Evolutionary conservation across 2,888 invertebrate species (phyloP), one percentile per base, ranked within the genome.

Genomic region (Himalopsyche anomala): DNA sequence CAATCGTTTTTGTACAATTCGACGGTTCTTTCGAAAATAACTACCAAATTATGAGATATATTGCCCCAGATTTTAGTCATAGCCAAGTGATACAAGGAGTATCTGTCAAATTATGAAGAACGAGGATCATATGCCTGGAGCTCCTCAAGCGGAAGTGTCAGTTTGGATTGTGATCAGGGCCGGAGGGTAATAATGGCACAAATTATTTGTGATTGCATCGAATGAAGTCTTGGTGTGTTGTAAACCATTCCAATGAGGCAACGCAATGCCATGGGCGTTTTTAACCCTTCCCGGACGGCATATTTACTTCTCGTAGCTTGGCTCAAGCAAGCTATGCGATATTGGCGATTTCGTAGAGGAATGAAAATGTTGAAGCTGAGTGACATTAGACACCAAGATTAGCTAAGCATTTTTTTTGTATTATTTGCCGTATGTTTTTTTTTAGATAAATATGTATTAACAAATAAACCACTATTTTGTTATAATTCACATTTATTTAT

Each of bases 121-220:
- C 62, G 62, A 62, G 62, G 62, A 62, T 62, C 62, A 62, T 28
- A 62, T 62, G 62, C 62, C 62, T 28, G 62, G 28, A 62, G 62
- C 62, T 19, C 62, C 62, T 62, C 28, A 62, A 62, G 19, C 62
- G 62, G 62, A 62, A 62, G 62, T 62, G 62, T 62, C 62, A 62
- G 62, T 28, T n/a, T 62, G 62, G 62, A 62, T 62, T 62, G 62
- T 62, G 62, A 62, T 62, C 62, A 62, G 62, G 62, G 62, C 62
- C 62, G 62, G 6, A 62, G 62, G 62, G 62, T 19, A 28, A 28
- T 62, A 62, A 62, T 62, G 62, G 62, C 62, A 62, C 62, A 62
- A 62, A 62, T 62, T 62, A 62, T 62, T 62, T 62, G 62, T 62
- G 62, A 62, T 62, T 62, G 62, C 62, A 62, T 62, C 62, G 62